Evolutionary conservation across 2,797 vertebrate genomes (phyloP), one percentile per base, ranked within the genome.

Genomic region (Lophotriccus pileatus): DNA sequence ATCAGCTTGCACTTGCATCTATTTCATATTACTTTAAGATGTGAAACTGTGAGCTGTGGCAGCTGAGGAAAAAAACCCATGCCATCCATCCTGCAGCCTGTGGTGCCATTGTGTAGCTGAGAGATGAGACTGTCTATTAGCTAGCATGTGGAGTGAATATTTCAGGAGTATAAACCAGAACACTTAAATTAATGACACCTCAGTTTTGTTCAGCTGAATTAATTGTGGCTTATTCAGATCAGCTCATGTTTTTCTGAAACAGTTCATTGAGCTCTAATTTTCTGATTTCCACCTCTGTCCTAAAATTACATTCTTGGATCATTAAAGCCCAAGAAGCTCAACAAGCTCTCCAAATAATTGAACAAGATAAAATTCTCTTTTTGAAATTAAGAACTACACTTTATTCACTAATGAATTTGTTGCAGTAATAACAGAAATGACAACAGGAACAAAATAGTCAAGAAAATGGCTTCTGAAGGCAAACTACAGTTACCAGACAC

Each of bases 241-340:
- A 67, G 16, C 28, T 80, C 34, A 46, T 9, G 5, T 30, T 80
- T 87, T 78, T 87, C 73, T 43, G 22, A 86, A 90, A 81, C 32
- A 39, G 36, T 73, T 49, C 18, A 59, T 37, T 82, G 63, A 92
- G 28, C 10, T 90, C 39, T 68, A 75, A 79, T 96, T 79, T 93
- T 92, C 67, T 76, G 58, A 76, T 82, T 85, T 92, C 39, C 55
- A 4, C 36, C 9, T 70, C 41, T 82, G 23, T 76, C 21, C 12
- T 90, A 74, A 89, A 95, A 85, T 85, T 70, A 27, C 19, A 37
- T 76, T 79, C 27, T 77, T 63, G 47, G 21, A 37, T 80, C 32
- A 56, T 77, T 84, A 63, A 83, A 90, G 21, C 7, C 41, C 25
- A 67, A 53, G 34, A 86, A 89, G 30, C 14, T 59, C 27, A 76